Evolutionary conservation across 1,140 invertebrate genomes (phyloP).

Genomic region (Aethina tumida): DNA sequence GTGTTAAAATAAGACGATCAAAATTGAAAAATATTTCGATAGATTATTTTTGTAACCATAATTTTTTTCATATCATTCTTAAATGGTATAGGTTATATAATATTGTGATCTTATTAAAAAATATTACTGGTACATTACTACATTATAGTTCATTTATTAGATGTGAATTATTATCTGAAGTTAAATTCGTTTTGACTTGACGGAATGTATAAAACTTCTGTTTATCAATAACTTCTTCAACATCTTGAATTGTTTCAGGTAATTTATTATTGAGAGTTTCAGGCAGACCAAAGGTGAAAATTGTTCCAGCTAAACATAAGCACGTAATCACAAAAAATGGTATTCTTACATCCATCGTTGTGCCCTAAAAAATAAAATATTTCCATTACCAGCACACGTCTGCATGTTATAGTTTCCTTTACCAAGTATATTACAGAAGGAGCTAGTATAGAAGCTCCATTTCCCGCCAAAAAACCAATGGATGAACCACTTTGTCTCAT

Average conservation of each 20-base stretch:
- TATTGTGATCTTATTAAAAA: no score
- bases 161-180: no score
- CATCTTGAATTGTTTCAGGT: conserved; percentile 61
- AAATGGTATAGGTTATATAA: no score
- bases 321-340: conserved; percentile 47
- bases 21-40: no score
- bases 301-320: conserved; percentile 44
- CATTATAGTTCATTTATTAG: no score
- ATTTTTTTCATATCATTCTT: no score
- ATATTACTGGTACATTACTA: no score
- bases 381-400: not conserved
- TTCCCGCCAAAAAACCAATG: conserved; percentile 48
- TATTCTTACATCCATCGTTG: conserved; percentile 31
- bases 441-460: conserved; percentile 47
- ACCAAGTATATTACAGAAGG: conserved; percentile 67
- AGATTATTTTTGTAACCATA: no score
- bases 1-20: no score
- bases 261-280: conserved; percentile 60
- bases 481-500: conserved; percentile 54
- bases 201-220: conserved; percentile 47
- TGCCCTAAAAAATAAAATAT: conserved; percentile 22
- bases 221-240: conserved; percentile 53
- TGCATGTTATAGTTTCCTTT: no score
- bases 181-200: no score
- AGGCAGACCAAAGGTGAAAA: conserved; percentile 50